Percentiles rank a stretch among this genome's conserved stretches.
Conservation (phyloP, 2,888 invertebrate species). For the Papilio elwesi region DNA sequence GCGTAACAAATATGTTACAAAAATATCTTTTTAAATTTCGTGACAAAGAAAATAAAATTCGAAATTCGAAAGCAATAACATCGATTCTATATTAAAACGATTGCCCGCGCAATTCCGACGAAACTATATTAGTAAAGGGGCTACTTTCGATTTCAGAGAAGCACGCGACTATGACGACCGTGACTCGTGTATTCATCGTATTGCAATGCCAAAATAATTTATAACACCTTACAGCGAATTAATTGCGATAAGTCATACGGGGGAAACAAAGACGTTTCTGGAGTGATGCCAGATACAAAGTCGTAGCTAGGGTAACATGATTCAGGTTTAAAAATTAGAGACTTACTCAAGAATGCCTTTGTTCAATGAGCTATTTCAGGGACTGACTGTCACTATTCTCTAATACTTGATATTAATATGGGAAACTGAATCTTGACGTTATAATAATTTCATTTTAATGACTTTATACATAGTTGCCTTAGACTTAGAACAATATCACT, state of each 20-base stretch:
- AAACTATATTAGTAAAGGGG: neutral
- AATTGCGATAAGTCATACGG: conserved; percentile 63
- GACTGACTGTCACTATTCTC: too few species aligned
- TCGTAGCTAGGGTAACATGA: conserved; percentile 41
- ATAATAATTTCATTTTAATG: too few species aligned
- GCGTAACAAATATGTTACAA: neutral
- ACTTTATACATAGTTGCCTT: too few species aligned
- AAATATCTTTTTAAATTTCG: conserved; percentile 1
- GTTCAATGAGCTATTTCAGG: too few species aligned
- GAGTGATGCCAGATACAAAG: conserved; percentile 59
- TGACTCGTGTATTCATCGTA: conserved; percentile 14
- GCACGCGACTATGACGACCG: conserved; percentile 20
- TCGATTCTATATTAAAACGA: conserved; percentile 14
- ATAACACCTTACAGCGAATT: conserved; percentile 44
- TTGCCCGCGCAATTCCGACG: neutral
- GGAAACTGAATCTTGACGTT: too few species aligned
- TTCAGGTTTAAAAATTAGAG: neutral
- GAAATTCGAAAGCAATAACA: conserved; percentile 9
- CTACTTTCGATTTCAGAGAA: conserved; percentile 30
- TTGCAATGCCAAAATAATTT: conserved; percentile 41
- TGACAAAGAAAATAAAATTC: conserved; percentile 17
- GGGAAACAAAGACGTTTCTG: conserved; percentile 72
- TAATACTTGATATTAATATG: too few species aligned
- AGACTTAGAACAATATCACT: too few species aligned
- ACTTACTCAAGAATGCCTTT: conserved; percentile 1